Evolutionary conservation across 2,888 invertebrate genomes (phyloP), one percentile per base, ranked within the genome.

Genomic region (Dorcus parallelipipedus): DNA sequence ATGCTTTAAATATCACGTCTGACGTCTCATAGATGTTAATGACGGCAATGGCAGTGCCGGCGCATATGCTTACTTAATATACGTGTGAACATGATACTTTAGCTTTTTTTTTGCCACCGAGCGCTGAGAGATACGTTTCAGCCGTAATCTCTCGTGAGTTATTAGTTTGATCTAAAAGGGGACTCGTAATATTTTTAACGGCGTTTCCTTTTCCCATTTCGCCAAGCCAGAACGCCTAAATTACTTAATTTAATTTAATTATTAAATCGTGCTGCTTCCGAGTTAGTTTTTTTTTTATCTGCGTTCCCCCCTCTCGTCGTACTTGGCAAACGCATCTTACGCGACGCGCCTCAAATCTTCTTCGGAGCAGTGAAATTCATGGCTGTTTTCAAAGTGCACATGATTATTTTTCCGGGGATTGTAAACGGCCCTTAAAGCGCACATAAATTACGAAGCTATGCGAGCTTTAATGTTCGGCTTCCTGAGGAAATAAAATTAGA

Each of bases 21-120:
- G 50, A 54, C 53, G 42, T 54, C 51, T 49, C 49, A 41, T n/a
- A 43, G 58, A 49, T 48, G 48, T 59, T 51, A 55, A 59, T 52
- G 45, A 56, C 49, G 49, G 51, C 51, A 26, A 49, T 51, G 48
- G 51, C 51, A 26, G 52, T 51, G 48, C 42, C 49, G 54, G 48
- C 55, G 49, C 59, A 59, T 45, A 52, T 59, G 49, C 52, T 42
- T 42, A 54, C 45, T 20, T 33, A 52, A 59, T 52, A 55, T 55
- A 56, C 51, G 59, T 52, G 59, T 59, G 59, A 59, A 59, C 59
- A 59, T 55, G 55, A 55, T 51, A 53, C 56, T 53, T 52, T 43
- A 49, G 26, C 40, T 43, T 52, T 56, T 56, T 52, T 33, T 33
- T 33, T 59, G 38, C 53, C 40, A 43, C 49, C 53, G 23, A 10